Conservation (phyloP, 1,140 invertebrate species). For the Pemphigus obesinymphae region DNA sequence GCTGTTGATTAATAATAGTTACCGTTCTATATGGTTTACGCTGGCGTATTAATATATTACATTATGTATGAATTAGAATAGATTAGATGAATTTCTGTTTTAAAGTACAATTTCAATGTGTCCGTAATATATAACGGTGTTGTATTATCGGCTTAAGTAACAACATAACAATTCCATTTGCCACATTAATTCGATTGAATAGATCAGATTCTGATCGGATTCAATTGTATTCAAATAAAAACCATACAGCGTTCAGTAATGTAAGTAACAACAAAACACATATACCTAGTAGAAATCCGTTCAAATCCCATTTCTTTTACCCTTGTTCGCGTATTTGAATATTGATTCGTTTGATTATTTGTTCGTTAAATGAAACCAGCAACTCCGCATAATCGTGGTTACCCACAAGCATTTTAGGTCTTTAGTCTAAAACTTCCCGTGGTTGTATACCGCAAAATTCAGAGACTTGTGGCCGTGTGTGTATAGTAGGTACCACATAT, state of each 20-base stretch:
- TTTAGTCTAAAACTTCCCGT: background rate
- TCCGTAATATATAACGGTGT: background rate
- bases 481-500: too few species aligned
- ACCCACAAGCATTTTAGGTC: background rate
- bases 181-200: background rate
- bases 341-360: too few species aligned
- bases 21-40: too few species aligned
- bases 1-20: background rate
- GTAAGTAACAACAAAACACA: too few species aligned
- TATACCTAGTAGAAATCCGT: too few species aligned
- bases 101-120: background rate
- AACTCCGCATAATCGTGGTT: background rate
- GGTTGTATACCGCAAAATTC: background rate
- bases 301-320: too few species aligned
- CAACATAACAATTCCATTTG: background rate
- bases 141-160: background rate
- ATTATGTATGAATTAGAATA: background rate
- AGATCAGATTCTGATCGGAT: background rate
- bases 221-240: background rate
- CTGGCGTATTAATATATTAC: too few species aligned
- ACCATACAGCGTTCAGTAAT: too few species aligned
- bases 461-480: background rate
- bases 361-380: too few species aligned
- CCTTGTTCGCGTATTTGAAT: too few species aligned
- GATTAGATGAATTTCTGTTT: background rate